Evolutionary conservation across 2,113 vertebrate species (phyloP), one percentile per base, ranked within the genome.

Genomic region (Sorex araneus): DNA sequence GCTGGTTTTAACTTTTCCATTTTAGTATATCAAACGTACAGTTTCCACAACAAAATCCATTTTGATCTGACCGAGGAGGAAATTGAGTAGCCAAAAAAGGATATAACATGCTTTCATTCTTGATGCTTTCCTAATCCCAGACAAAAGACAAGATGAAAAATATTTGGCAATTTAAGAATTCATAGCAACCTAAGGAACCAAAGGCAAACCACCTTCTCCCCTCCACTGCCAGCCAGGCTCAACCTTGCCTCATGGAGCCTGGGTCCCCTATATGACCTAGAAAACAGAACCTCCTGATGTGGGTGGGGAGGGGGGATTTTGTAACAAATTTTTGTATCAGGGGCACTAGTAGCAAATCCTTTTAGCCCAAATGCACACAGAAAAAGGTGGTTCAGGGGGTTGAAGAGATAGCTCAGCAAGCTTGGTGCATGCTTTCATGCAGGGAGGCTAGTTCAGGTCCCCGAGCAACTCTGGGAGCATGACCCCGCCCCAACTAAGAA

Each of bases 51-150:
- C 34, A 92, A 90, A 84, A 87, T 54, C 3, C 15, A 66, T 40
- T 67, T 54, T 23, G 76, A 69, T 36, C 34, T 76, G 2, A 84
- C 16, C 23, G 69, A 50, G 47, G 11, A 6, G 4, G 69, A 90
- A 87, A 90, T 0, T 50, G 34, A 9, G 30, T 92, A 84, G 57
- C 11, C 34, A 54, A 84, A 79, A 15, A 40, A 76, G 87, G 30
- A 87, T 27, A 63, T 16, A 25, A 60, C 45, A 66, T 28, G n/a
- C n/a, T 86, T 83, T 81, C 18, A 78, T 75, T 92, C 66, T 82
- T 86, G 11, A 90, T 43, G 10, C 12, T 64, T 84, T 87, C 43
- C 13, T 79, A 76, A 79, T 11, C 80, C 60, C 78, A 84, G 81
- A 71, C 54, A 70, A 84, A 16, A 54, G 27, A 81, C 6, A 90